Evolutionary conservation across 2,888 invertebrate species (phyloP), one percentile per base, ranked within the genome.

Genomic region (Chloroclysta siterata): DNA sequence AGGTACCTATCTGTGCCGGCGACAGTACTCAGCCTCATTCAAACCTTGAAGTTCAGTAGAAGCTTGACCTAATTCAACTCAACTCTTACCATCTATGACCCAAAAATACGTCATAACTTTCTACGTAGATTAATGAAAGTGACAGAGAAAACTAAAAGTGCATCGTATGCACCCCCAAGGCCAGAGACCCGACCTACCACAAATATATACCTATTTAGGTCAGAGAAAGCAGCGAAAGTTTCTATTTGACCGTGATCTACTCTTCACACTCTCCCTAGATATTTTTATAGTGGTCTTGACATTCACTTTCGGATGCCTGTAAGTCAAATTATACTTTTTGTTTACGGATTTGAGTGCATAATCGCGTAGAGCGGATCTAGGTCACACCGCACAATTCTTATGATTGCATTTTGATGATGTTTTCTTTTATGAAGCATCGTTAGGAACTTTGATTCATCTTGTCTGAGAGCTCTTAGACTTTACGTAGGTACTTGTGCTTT

Each of bases 191-290:
- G 85, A 88, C 90, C 89, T 89, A 84, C 86, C 80, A 84, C 87
- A 58, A 87, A 84, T 46, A 17, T 17, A 46, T 76, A 77, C 75
- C 65, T 71, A 86, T 82, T 85, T 87, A 82, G 88, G 90, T 83
- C 88, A 68, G 85, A 83, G 91, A 91, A 91, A 92, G 85, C 78
- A 84, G 90, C 82, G 90, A 91, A 90, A 91, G 90, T 87, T 70
- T 79, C 78, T 77, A 80, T 84, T 81, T 85, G 87, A 81, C 87
- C 88, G 80, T 87, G 87, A 89, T 87, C 85, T 87, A 87, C 85
- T 87, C 85, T 82, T 76, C 68, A 77, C 83, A 83, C 87, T 88
- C 85, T 85, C 79, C 86, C 82, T 82, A 83, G 80, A 78, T 78
- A 81, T 81, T 83, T 82, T 82, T 80, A 80, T 80, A 74, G 82